Base-by-base conservation (phyloP, 2,797 vertebrate genomes). In the Fistularia tabacaria region DNA sequence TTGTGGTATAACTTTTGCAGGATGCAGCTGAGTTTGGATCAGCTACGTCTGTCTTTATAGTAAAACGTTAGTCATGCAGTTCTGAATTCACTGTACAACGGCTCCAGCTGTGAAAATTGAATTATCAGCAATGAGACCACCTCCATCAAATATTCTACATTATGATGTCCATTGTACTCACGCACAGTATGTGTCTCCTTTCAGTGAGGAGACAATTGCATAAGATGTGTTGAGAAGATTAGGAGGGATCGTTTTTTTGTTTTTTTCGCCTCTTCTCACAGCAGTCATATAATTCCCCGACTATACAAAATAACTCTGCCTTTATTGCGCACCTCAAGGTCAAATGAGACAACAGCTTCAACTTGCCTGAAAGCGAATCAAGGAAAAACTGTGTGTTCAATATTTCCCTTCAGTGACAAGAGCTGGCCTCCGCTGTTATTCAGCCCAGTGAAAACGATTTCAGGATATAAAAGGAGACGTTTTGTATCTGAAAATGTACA, bases 401-500 rank as follows among this genome's bases (percentile, higher is more conserved):
- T 72, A 64, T 81, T 85, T 80, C 75, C 71, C 68, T 63, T 71
- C 43, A 40, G 62, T 81, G 87, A 85, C 79, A 82, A 83, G 78
- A 78, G 73, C 73, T 64, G 75, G 73, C 74, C 71, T 72, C 62
- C 60, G 37, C 54, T 66, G 60, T 71, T 69, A 70, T 74, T 72
- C 77, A 77, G 76, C 76, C 76, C 76, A 74, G 66, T 71, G 79
- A 81, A 85, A 84, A 69, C 61, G 39, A 89, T 88, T 84, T 85
- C 66, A 62, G 52, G 25, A 79, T 67, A 59, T 79, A 77, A 84
- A 77, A 78, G 66, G 74, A 86, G 81, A 78, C 65, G 54, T 85
- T 88, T 88, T 71, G 75, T 86, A 71, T 82, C 77, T 84, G 83
- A 77, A 88, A 88, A 88, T 85, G 87, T 86, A 88, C 85, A 88